These are phyloP conservation scores for Premnoplex brunnescens DNA, from an alignment of 2,797 vertebrate genomes.

Conservation along the genomic window DNA sequence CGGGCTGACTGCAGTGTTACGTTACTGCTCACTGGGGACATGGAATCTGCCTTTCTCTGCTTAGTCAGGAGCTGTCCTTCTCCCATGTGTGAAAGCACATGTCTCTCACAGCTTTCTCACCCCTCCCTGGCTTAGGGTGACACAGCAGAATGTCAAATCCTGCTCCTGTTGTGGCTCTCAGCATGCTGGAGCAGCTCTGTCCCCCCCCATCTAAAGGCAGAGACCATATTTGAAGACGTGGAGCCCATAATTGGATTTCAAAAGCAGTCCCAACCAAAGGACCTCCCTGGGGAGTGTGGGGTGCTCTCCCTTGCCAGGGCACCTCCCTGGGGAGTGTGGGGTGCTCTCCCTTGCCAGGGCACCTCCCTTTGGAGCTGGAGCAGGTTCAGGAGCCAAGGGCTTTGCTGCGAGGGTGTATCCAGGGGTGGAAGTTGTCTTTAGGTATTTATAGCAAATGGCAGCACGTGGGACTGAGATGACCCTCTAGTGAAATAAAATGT, in stretches of 20 bases:
- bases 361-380: neutral
- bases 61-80: neutral
- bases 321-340: no score
- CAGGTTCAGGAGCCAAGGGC: no score
- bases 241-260: neutral
- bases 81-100: neutral
- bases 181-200: neutral
- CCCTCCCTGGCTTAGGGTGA: neutral
- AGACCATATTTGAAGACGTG: neutral
- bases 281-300: no score
- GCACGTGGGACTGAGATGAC: neutral
- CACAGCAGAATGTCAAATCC: neutral
- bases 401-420: neutral
- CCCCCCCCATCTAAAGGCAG: no score
- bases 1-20: neutral
- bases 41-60: neutral
- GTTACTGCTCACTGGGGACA: neutral
- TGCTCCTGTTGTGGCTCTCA: neutral
- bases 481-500: neutral
- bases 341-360: neutral
- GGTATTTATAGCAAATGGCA: neutral
- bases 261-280: neutral
- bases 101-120: neutral
- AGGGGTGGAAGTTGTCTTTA: neutral
- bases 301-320: no score